A percentile compares a stretch with the other conserved stretches of the same genome.
phyloP scores from a whole-genome alignment of 2,888 invertebrate species.

The Ceriagrion tenellum region DNA sequence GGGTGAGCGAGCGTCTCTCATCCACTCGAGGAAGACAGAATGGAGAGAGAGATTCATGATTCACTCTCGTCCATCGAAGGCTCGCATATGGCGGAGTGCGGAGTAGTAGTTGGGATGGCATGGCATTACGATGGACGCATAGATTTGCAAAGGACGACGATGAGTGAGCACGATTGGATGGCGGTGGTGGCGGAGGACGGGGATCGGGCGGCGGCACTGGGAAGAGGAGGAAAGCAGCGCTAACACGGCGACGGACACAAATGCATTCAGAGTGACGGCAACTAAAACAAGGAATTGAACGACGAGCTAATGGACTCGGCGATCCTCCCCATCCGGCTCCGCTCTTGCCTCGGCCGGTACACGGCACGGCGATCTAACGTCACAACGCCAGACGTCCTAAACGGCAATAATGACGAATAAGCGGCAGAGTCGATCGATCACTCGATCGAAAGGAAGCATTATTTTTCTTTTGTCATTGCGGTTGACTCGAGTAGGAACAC shows the following conservation, averaged over 20 bases:
- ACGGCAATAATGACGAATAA: not conserved
- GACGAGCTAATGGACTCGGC: slow-evolving; percentile 37
- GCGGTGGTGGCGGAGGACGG: not conserved
- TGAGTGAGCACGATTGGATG: not conserved
- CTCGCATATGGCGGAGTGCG: not conserved
- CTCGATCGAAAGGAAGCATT: not conserved
- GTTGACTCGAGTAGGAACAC: not conserved
- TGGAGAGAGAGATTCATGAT: slow-evolving; percentile 5
- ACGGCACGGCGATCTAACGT: not conserved
- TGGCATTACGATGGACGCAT: slow-evolving; percentile 11
- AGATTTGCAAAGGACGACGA: slow-evolving; percentile 43
- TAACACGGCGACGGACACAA: not conserved
- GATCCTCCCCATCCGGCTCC: not conserved
- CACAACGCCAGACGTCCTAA: not conserved
- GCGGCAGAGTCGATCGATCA: not conserved
- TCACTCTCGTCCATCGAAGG: not conserved
- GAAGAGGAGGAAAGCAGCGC: not conserved
- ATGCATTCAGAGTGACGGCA: slow-evolving; percentile 53
- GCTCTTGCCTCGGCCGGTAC: not conserved
- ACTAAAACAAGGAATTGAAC: slow-evolving; percentile 26
- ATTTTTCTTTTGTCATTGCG: not conserved
- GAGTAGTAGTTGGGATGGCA: not conserved
- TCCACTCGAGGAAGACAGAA: not conserved
- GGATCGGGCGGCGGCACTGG: not conserved
- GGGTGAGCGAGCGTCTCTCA: not conserved